Conservation (phyloP, 2,113 vertebrate genomes). For the Clarias batrachus region DNA sequence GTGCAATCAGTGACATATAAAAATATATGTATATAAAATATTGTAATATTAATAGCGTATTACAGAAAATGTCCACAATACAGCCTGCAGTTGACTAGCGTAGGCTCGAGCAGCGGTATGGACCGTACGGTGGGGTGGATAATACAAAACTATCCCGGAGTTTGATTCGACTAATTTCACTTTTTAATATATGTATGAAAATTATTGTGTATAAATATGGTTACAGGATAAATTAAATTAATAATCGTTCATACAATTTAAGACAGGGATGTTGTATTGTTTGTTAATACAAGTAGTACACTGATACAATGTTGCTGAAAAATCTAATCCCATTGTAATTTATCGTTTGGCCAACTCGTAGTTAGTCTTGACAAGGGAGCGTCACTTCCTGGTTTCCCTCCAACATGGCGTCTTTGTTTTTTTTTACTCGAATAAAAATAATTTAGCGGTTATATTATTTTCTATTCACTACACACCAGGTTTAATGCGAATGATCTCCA, state of each 20-base stretch:
- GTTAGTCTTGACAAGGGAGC: constrained; percentile 1
- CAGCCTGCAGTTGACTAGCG: constrained; percentile 1
- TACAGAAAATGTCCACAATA: background rate
- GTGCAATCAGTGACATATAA: background rate
- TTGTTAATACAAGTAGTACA: background rate
- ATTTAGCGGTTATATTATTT: constrained; percentile 30
- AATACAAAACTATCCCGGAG: background rate
- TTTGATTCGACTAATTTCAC: background rate
- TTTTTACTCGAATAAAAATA: constrained; percentile 59
- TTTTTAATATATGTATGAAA: background rate
- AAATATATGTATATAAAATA: background rate
- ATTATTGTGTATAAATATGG: too few relatives aligned
- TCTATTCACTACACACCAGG: background rate
- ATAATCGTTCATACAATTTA: too few relatives aligned
- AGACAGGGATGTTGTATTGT: background rate
- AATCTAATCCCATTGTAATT: background rate
- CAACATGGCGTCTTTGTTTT: constrained; percentile 61
- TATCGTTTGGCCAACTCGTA: constrained; percentile 45
- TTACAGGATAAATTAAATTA: background rate
- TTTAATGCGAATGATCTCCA: background rate
- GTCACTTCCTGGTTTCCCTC: constrained; percentile 71
- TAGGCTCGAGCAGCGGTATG: background rate
- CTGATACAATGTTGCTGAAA: background rate
- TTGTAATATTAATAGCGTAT: background rate
- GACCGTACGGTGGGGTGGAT: background rate